Conservation (phyloP, 1,140 invertebrate genomes). For the Psix sp. region DNA sequence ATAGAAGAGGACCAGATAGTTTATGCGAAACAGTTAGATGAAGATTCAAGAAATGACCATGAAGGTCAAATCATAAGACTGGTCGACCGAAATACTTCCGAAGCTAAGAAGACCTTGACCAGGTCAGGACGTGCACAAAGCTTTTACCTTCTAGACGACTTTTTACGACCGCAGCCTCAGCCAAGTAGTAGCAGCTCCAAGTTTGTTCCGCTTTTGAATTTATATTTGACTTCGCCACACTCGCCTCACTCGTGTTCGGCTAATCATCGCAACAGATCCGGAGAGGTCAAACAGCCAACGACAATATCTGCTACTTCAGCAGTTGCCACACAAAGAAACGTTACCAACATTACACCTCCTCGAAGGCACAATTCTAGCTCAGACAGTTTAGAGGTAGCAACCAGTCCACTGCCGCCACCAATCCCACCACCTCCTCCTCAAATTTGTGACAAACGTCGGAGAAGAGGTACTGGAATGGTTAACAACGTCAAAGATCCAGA, state of each 20-base stretch:
- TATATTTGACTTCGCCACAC: slow-evolving; percentile 63
- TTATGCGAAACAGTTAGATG: slow-evolving; percentile 21
- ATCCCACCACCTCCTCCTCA: slow-evolving; percentile 74
- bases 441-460: slow-evolving; percentile 48
- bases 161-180: slow-evolving; percentile 74
- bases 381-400: slow-evolving; percentile 74
- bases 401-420: slow-evolving; percentile 74
- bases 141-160: slow-evolving; percentile 78
- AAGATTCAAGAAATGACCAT: slow-evolving; percentile 25
- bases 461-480: slow-evolving; percentile 33
- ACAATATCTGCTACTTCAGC: slow-evolving; percentile 3
- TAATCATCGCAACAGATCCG: slow-evolving; percentile 58
- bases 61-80: slow-evolving; percentile 30
- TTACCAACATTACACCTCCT: slow-evolving; percentile 74
- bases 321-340: slow-evolving; percentile 53
- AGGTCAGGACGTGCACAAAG: slow-evolving; percentile 74
- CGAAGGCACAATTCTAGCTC: slow-evolving; percentile 75
- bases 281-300: slow-evolving; percentile 54
- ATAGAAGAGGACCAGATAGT: slow-evolving; percentile 41
- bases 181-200: slow-evolving; percentile 56
- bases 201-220: slow-evolving; percentile 62
- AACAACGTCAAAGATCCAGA: slow-evolving; percentile 67
- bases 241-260: slow-evolving; percentile 52
- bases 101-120: slow-evolving; percentile 57
- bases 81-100: slow-evolving; percentile 41